These are phyloP conservation scores for Ips typographus DNA, from an alignment of 1,140 invertebrate species.

Conservation along the genomic window DNA sequence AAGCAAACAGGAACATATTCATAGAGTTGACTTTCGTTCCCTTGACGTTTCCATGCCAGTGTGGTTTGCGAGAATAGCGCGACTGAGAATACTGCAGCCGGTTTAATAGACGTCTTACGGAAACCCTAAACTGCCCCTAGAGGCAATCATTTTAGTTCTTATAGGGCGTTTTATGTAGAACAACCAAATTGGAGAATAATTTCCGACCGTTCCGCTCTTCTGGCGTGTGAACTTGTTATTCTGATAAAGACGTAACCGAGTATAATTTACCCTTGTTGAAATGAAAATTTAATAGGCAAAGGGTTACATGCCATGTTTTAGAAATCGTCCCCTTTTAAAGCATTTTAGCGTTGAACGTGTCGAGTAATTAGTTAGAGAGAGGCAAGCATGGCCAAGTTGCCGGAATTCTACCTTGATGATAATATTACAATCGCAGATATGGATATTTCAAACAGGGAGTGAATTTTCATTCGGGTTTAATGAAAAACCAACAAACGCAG, in stretches of 20 bases:
- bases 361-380: too few species aligned
- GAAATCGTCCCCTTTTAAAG: conserved; percentile 9
- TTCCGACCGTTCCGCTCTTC: conserved; percentile 21
- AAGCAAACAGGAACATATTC: conserved; percentile 9
- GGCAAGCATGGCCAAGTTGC: too few species aligned
- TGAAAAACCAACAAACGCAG: neutral
- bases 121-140: conserved; percentile 30
- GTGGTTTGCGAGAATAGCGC: conserved; percentile 9
- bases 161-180: conserved; percentile 33
- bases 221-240: conserved; percentile 31
- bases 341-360: neutral
- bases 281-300: conserved; percentile 22
- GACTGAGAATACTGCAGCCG: conserved; percentile 24
- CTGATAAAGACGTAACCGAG: conserved; percentile 25
- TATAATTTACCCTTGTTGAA: conserved; percentile 21
- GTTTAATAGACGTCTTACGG: conserved; percentile 32
- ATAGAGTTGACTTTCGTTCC: conserved; percentile 5
- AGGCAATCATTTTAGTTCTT: conserved; percentile 33
- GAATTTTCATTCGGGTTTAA: neutral
- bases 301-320: conserved; percentile 9
- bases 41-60: conserved; percentile 6
- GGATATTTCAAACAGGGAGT: neutral
- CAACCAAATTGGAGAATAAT: conserved; percentile 35
- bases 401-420: too few species aligned
- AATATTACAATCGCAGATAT: too few species aligned